These are phyloP conservation scores for Sussaba pulchella DNA, from an alignment of 2,888 invertebrate species.

Conservation along the genomic window DNA sequence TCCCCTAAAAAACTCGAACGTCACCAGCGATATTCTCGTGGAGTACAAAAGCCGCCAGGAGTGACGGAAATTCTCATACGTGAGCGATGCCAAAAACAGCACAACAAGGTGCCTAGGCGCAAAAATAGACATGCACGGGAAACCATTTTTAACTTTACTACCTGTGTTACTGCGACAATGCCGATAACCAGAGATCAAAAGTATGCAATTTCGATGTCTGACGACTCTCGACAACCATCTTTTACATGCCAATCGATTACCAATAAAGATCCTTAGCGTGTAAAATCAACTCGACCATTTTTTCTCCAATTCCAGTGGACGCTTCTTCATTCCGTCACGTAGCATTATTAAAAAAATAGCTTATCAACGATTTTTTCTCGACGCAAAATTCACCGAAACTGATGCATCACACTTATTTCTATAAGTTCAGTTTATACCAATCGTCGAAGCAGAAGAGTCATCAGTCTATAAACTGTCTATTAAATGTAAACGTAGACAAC, in stretches of 20 bases:
- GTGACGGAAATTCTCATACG: slow-evolving; percentile 13
- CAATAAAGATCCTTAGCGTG: slow-evolving; percentile 23
- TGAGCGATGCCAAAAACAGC: neutral
- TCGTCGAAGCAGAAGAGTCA: slow-evolving; percentile 43
- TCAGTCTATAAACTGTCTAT: slow-evolving; percentile 11
- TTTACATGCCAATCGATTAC: slow-evolving; percentile 49
- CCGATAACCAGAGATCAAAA: slow-evolving; percentile 30
- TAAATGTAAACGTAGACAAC: neutral
- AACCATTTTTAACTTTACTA: slow-evolving; percentile 31
- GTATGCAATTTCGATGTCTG: slow-evolving; percentile 10
- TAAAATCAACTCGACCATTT: slow-evolving; percentile 16
- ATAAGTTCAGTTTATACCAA: neutral
- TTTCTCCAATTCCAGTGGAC: slow-evolving; percentile 2
- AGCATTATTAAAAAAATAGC: neutral
- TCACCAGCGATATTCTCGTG: slow-evolving; percentile 11
- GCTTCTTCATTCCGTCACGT: neutral
- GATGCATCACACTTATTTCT: neutral
- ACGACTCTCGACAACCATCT: slow-evolving; percentile 15
- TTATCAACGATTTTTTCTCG: too few relatives aligned
- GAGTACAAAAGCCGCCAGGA: slow-evolving; percentile 43
- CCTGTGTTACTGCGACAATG: slow-evolving; percentile 36
- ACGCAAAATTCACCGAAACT: neutral
- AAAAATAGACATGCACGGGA: slow-evolving; percentile 9
- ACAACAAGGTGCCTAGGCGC: neutral
- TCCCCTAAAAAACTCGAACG: slow-evolving; percentile 11